Percentiles rank a stretch among this genome's conserved stretches.
Conservation (phyloP, 2,888 invertebrate species). For the Mesorhabditis spiculigera region DNA sequence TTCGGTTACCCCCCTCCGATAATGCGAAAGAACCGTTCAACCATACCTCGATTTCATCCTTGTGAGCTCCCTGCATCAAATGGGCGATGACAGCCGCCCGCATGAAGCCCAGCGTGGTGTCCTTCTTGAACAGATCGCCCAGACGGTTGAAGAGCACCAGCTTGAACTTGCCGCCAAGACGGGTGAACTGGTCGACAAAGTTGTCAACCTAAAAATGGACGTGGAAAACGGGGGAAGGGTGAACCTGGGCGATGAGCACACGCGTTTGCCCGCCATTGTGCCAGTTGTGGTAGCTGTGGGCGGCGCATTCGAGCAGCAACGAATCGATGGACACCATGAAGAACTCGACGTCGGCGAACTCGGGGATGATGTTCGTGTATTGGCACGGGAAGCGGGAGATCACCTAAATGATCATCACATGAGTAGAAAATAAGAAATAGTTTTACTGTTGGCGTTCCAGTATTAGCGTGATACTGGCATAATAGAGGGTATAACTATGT, state of each 20-base stretch:
- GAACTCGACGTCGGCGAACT: constrained; percentile 57
- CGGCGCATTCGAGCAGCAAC: constrained; percentile 49
- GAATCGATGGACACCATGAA: constrained; percentile 54
- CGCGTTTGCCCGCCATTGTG: constrained; percentile 51
- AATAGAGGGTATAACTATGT: no score
- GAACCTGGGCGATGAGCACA: constrained; percentile 47
- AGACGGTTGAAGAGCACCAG: constrained; percentile 52
- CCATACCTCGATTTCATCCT: not conserved
- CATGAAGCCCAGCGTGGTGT: constrained; percentile 47
- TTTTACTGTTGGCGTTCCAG: no score
- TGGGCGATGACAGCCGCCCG: constrained; percentile 42
- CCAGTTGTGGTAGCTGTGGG: constrained; percentile 56
- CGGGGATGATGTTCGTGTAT: constrained; percentile 51
- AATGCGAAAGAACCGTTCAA: not conserved
- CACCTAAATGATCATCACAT: constrained; percentile 21
- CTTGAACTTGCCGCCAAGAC: constrained; percentile 53
- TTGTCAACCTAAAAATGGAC: constrained; percentile 40
- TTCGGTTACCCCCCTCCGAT: no score
- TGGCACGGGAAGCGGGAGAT: constrained; percentile 37
- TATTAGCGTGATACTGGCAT: no score
- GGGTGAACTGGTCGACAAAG: constrained; percentile 45
- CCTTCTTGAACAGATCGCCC: constrained; percentile 40
- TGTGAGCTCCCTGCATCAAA: constrained; percentile 14
- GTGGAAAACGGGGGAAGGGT: not conserved
- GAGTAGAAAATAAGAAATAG: no score